A percentile compares a stretch with the other conserved stretches of the same genome.
phyloP scores from a whole-genome alignment of 2,888 invertebrate species.

The Apodemia mormo region DNA sequence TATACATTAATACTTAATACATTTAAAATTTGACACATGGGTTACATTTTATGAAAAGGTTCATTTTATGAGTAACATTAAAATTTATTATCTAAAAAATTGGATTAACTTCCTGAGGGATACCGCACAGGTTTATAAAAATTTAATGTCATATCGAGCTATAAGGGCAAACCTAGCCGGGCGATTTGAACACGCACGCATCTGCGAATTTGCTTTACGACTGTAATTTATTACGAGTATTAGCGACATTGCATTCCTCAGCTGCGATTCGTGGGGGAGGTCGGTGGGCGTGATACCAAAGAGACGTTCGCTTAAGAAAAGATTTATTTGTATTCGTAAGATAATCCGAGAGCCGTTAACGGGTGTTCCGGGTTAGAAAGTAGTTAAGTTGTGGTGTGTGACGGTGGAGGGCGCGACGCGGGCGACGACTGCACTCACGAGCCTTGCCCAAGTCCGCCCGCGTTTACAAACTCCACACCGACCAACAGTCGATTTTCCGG shows the following conservation, averaged over 20 bases:
- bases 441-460: conserved; percentile 73
- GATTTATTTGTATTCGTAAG: conserved; percentile 73
- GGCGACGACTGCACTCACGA: conserved; percentile 55
- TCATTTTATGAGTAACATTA: conserved; percentile 32
- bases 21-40: conserved; percentile 72
- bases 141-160: conserved; percentile 66
- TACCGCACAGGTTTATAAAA: conserved; percentile 62
- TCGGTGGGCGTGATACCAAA: conserved; percentile 66
- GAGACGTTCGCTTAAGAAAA: conserved; percentile 67
- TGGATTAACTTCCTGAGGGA: conserved; percentile 79
- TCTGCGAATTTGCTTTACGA: conserved; percentile 68
- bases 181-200: conserved; percentile 65
- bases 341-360: conserved; percentile 71
- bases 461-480: conserved; percentile 83
- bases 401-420: conserved; percentile 42
- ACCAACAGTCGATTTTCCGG: conserved; percentile 84
- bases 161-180: conserved; percentile 79
- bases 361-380: conserved; percentile 56
- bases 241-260: conserved; percentile 78
- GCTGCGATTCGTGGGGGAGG: conserved; percentile 54
- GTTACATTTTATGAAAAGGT: conserved; percentile 67
- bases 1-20: conserved; percentile 54
- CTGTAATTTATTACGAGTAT: conserved; percentile 30
- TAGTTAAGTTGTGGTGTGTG: conserved; percentile 51
- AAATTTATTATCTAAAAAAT: conserved; percentile 57